Evolutionary conservation across 2,888 invertebrate species (phyloP).

Genomic region (Eristalinus sepulchralis): DNA sequence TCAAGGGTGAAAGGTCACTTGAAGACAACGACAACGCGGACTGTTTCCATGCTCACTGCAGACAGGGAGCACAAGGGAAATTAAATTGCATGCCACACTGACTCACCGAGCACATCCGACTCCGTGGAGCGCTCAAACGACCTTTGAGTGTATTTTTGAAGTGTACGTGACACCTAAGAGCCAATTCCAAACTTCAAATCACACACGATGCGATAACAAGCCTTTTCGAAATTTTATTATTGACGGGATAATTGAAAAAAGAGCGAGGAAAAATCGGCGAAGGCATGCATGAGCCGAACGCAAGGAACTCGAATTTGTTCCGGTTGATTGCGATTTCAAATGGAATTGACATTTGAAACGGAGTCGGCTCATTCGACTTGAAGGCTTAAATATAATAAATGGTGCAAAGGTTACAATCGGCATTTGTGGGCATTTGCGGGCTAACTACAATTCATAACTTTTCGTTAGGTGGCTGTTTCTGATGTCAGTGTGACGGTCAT

Average conservation of each 20-base stretch:
- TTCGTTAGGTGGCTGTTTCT: too few relatives aligned
- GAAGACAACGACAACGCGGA: conserved; percentile 32
- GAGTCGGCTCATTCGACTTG: background rate
- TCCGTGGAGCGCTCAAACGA: background rate
- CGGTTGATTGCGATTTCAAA: conserved; percentile 44
- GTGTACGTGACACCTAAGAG: conserved; percentile 41
- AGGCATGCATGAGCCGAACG: background rate
- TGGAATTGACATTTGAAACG: conserved; percentile 25
- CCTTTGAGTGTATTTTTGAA: conserved; percentile 27
- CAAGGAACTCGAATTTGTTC: conserved; percentile 9
- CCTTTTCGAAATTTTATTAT: conserved; percentile 5
- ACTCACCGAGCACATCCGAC: background rate
- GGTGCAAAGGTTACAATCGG: too few relatives aligned
- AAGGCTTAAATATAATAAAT: too few relatives aligned
- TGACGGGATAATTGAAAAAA: conserved; percentile 25
- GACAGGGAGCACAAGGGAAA: conserved; percentile 16
- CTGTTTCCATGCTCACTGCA: background rate
- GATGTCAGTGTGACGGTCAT: too few relatives aligned
- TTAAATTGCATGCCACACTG: conserved; percentile 49
- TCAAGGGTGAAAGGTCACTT: conserved; percentile 51
- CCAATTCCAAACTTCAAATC: conserved; percentile 37
- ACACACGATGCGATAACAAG: conserved; percentile 34
- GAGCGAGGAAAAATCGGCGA: background rate
- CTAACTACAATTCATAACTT: too few relatives aligned
- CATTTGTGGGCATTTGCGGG: too few relatives aligned